Evolutionary conservation across 2,113 vertebrate genomes (phyloP), one percentile per base, ranked within the genome.

Genomic region (Falcunculus frontatus): DNA sequence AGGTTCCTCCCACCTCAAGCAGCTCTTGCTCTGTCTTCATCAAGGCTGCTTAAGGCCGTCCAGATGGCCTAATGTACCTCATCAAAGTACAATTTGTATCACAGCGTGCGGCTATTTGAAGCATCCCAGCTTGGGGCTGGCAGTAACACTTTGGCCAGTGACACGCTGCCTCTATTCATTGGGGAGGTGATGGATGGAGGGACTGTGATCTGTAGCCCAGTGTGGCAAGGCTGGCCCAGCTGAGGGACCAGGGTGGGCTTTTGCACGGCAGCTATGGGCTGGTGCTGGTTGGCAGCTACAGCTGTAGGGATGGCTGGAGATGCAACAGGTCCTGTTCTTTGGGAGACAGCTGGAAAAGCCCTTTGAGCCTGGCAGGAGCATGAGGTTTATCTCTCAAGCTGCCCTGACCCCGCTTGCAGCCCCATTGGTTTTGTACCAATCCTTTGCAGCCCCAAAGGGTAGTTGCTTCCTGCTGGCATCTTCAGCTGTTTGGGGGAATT

Each of bases 1-100:
- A 85, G 80, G 64, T 92, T 77, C 67, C 56, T 94, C 63, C 93
- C 6, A 39, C 77, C 80, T 92, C 6, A 1, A 69, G 87, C 82
- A 93, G 73, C 56, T 55, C 72, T 65, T 80, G 86, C 84, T 95
- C 53, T 83, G 59, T 78, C 74, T 91, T 81, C 85, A 92, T 96
- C 94, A 72, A 64, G 83, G 80, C 90, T 80, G 84, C 52, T 89
- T 77, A 86, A 94, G 77, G 87, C 87, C 12, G 1, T 81, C 95
- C 95, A 94, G 95, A 96, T 96, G 94, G 94, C 87, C 84, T 92
- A 46, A 96, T 81, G 92, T 90, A 79, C 67, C 75, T 96, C 92
- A 89, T 96, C 95, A 90, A 86, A 94, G 70, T 59, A 75, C 80
- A 88, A 78, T 96, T 87, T 95, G 90, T 91, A 80, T 77, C 3